Percentiles rank a stretch among this genome's conserved stretches.
These are phyloP conservation scores for Lucinisca nassula DNA, from an alignment of 2,888 invertebrate species.

Conservation along the genomic window DNA sequence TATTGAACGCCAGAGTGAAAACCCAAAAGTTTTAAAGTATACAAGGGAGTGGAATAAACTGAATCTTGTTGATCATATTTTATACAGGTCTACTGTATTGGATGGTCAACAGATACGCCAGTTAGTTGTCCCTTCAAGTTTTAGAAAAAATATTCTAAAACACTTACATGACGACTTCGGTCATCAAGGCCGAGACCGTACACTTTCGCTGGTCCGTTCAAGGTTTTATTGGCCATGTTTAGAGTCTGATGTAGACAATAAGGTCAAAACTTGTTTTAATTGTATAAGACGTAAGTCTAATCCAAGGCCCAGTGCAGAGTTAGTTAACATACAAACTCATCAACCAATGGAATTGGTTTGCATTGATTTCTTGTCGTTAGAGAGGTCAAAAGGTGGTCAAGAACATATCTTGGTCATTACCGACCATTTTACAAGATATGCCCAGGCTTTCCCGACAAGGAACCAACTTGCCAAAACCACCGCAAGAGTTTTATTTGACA, in stretches of 20 bases:
- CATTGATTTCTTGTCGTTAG: slow-evolving; percentile 10
- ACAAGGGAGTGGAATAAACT: background rate
- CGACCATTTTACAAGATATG: background rate
- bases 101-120: background rate
- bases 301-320: background rate
- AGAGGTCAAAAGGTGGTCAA: slow-evolving; percentile 4
- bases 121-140: background rate
- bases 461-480: too few species aligned
- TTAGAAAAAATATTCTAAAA: background rate
- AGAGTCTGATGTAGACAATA: background rate
- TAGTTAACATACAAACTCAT: background rate
- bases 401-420: slow-evolving; percentile 3
- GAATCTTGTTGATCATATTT: background rate
- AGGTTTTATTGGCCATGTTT: slow-evolving; percentile 20
- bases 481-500: too few species aligned
- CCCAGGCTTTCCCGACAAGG: slow-evolving; percentile 20
- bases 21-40: background rate
- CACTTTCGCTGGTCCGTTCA: background rate
- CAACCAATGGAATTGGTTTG: slow-evolving; percentile 12
- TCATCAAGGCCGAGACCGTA: slow-evolving; percentile 16
- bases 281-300: background rate
- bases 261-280: background rate
- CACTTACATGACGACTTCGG: slow-evolving; percentile 10
- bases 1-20: background rate
- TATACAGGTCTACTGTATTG: background rate